Evolutionary conservation across 1,140 invertebrate species (phyloP).

Genomic region (Globodera ellingtonae): DNA sequence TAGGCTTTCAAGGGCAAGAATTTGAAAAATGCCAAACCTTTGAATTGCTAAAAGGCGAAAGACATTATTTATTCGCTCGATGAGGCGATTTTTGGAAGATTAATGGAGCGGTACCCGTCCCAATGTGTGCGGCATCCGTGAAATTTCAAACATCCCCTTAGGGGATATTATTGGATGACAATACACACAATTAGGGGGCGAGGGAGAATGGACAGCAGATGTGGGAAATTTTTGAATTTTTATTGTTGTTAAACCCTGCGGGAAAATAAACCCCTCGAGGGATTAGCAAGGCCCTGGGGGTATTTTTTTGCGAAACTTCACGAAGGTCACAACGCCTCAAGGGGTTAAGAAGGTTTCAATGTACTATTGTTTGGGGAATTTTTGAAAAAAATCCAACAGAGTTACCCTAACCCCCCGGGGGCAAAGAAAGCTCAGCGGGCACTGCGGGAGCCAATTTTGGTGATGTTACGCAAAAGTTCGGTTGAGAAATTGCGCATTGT

Average conservation of each 20-base stretch:
- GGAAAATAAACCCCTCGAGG: too few relatives aligned
- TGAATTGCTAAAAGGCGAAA: too few relatives aligned
- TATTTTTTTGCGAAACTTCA: too few relatives aligned
- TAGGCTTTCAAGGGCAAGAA: too few relatives aligned
- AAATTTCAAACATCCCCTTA: not conserved
- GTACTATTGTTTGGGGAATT: not conserved
- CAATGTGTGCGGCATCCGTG: not conserved
- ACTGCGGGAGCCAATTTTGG: not conserved
- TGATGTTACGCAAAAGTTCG: not conserved
- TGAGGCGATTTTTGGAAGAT: not conserved
- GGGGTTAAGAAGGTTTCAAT: not conserved
- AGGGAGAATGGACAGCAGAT: not conserved
- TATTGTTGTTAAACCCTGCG: not conserved
- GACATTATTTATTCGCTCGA: not conserved
- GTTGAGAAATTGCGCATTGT: not conserved
- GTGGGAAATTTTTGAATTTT: not conserved
- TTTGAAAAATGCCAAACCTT: not conserved
- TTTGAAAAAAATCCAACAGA: not conserved
- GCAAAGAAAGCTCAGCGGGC: too few relatives aligned
- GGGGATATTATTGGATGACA: not conserved
- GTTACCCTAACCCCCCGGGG: not conserved
- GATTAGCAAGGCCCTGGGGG: not conserved
- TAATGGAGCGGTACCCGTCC: constrained; percentile 6
- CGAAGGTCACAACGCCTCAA: not conserved
- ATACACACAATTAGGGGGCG: not conserved